Conservation (phyloP, 2,113 vertebrate species). For the Isichthys henryi region DNA sequence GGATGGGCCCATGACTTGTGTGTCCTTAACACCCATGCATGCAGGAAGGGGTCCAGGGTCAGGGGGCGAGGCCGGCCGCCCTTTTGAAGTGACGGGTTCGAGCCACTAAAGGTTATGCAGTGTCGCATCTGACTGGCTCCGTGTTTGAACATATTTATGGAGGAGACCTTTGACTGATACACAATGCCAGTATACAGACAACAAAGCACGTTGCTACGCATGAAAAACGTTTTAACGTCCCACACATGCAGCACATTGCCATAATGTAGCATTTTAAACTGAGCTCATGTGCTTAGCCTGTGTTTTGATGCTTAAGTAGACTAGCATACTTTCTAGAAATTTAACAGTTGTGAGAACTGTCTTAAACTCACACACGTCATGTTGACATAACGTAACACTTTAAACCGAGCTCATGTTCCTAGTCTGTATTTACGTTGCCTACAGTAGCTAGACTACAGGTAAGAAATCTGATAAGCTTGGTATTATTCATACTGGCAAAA, state of each 20-base stretch:
- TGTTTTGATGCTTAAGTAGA: neutral
- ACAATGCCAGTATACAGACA: neutral
- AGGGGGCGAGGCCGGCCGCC: neutral
- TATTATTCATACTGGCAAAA: neutral
- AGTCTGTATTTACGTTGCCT: neutral
- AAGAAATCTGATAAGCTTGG: neutral
- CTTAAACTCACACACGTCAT: neutral
- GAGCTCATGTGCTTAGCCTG: neutral
- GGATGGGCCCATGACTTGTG: neutral
- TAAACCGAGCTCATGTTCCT: neutral
- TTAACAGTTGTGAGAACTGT: neutral
- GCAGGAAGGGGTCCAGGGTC: neutral
- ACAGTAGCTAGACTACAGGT: neutral
- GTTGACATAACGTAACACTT: neutral
- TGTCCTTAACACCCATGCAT: neutral
- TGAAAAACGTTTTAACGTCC: neutral
- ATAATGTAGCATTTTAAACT: neutral
- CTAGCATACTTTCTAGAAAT: neutral
- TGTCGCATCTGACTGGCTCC: conserved; percentile 9
- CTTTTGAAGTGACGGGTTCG: conserved; percentile 32
- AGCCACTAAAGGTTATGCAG: conserved; percentile 31
- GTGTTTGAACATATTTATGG: conserved; percentile 31
- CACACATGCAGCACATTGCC: neutral
- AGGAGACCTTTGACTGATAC: conserved; percentile 17
- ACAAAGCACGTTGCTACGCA: neutral